These are phyloP conservation scores for Macrosiphum euphorbiae DNA, from an alignment of 2,888 invertebrate genomes.

Conservation along the genomic window DNA sequence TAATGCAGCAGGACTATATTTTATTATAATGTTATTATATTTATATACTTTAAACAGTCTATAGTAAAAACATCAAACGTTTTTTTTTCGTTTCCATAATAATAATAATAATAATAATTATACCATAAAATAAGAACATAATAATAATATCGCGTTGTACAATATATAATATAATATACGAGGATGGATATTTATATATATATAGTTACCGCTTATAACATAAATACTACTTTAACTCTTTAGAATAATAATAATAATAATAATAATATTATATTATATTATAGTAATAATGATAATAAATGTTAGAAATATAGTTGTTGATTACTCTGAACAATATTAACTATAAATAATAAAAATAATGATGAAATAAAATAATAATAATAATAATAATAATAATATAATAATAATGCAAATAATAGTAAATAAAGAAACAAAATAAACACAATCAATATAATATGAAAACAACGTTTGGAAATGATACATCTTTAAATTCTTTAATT, in stretches of 20 bases:
- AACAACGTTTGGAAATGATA: slow-evolving; percentile 48
- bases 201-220: background rate
- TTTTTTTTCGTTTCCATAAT: slow-evolving; percentile 30
- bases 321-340: slow-evolving; percentile 24
- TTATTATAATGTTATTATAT: background rate
- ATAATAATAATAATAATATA: slow-evolving; percentile 38
- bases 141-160: slow-evolving; percentile 25
- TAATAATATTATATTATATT: slow-evolving; percentile 1
- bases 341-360: slow-evolving; percentile 40
- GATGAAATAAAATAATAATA: slow-evolving; percentile 13
- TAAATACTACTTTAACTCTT: slow-evolving; percentile 21
- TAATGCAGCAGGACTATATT: slow-evolving; percentile 27
- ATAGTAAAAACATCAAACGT: slow-evolving; percentile 47
- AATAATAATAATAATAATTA: slow-evolving; percentile 44
- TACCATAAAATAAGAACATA: slow-evolving; percentile 34
- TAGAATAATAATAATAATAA: slow-evolving; percentile 19
- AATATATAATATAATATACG: slow-evolving; percentile 12
- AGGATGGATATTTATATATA: background rate
- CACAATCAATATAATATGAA: slow-evolving; percentile 4
- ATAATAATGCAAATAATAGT: slow-evolving; percentile 45
- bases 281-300: slow-evolving; percentile 35
- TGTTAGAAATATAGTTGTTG: slow-evolving; percentile 34
- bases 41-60: slow-evolving; percentile 56
- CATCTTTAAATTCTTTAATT: background rate
- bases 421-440: slow-evolving; percentile 37